These are phyloP conservation scores for Bombyx mori DNA, from an alignment of 1,140 invertebrate species.

Conservation along the genomic window DNA sequence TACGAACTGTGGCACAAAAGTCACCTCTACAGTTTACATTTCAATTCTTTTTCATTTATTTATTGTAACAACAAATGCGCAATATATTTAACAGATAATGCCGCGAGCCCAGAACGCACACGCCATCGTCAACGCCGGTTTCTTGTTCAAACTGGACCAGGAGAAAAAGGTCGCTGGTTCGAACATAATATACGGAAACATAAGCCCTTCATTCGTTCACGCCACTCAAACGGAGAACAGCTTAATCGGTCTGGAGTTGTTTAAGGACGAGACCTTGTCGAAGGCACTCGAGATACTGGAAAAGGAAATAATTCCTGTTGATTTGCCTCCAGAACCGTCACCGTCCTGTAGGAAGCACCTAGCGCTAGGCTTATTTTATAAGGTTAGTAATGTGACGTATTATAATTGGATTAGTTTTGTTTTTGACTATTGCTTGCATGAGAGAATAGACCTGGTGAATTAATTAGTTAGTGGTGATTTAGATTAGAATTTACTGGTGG, in stretches of 20 bases:
- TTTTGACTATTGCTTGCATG: not conserved
- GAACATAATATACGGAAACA: conserved; percentile 69
- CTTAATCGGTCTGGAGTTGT: conserved; percentile 71
- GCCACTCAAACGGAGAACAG: conserved; percentile 77
- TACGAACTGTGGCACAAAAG: no score
- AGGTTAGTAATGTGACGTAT: conserved; percentile 58
- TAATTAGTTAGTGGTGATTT: no score
- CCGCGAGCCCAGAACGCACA: conserved; percentile 86
- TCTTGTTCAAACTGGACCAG: conserved; percentile 76
- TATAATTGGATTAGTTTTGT: no score
- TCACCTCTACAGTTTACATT: no score
- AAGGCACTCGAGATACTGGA: conserved; percentile 73
- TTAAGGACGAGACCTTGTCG: conserved; percentile 66
- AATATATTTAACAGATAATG: conserved; percentile 74
- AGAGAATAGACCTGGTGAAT: no score
- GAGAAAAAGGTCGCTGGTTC: conserved; percentile 37
- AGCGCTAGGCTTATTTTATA: conserved; percentile 77
- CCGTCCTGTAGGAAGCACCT: conserved; percentile 76
- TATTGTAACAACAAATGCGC: conserved; percentile 2
- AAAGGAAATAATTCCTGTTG: conserved; percentile 76
- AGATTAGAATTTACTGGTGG: not conserved
- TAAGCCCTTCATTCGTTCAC: conserved; percentile 74
- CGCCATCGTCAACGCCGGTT: conserved; percentile 87
- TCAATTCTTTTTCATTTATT: not conserved
- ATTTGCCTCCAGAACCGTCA: conserved; percentile 75